phyloP scores from a whole-genome alignment of 2,888 invertebrate genomes.

The Rhagonycha fulva region DNA sequence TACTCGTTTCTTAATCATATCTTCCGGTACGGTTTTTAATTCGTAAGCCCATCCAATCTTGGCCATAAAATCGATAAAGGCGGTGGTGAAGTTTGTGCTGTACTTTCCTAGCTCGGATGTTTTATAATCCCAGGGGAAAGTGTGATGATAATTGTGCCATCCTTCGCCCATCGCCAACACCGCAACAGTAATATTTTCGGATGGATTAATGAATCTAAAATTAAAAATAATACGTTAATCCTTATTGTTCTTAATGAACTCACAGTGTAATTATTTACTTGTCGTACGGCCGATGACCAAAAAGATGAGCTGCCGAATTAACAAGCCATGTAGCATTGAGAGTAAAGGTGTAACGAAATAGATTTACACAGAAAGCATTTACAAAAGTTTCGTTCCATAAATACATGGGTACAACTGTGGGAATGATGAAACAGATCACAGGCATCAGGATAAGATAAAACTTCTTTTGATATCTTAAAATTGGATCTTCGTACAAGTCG shows the following conservation, averaged over 20 bases:
- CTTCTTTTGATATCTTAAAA: constrained; percentile 88
- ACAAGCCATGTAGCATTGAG: constrained; percentile 90
- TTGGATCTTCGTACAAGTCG: constrained; percentile 80
- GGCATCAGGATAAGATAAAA: constrained; percentile 78
- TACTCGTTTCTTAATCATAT: constrained; percentile 71
- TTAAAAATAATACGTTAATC: neutral
- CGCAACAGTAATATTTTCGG: constrained; percentile 71
- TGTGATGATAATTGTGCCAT: constrained; percentile 88
- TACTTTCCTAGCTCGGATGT: constrained; percentile 78
- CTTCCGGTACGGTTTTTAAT: constrained; percentile 75
- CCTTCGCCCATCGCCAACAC: constrained; percentile 76
- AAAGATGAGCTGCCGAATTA: constrained; percentile 87
- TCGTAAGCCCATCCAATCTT: constrained; percentile 88
- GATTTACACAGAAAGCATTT: constrained; percentile 70
- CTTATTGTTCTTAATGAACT: neutral
- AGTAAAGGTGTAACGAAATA: constrained; percentile 78
- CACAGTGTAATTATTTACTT: constrained; percentile 57
- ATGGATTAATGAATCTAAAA: constrained; percentile 67
- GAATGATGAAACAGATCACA: constrained; percentile 75
- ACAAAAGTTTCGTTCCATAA: constrained; percentile 75
- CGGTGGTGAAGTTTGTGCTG: constrained; percentile 73
- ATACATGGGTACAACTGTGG: constrained; percentile 75
- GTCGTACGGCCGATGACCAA: constrained; percentile 77
- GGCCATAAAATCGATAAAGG: constrained; percentile 80
- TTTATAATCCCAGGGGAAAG: constrained; percentile 86